Evolutionary conservation across 1,140 invertebrate genomes (phyloP).

Genomic region (Drosophila repleta): DNA sequence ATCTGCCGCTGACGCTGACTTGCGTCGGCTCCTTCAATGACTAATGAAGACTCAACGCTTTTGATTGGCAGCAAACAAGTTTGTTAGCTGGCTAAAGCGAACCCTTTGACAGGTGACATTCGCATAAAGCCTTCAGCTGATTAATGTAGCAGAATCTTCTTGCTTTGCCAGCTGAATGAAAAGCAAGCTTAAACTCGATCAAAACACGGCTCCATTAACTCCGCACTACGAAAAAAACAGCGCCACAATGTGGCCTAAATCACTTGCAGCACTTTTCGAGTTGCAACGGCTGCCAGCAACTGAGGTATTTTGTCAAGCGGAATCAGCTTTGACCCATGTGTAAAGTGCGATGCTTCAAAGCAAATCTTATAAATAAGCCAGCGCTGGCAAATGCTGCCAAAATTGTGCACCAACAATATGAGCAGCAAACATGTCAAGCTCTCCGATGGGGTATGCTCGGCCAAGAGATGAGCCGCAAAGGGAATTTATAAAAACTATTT

Average conservation of each 20-base stretch:
- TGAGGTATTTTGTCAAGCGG: conserved; percentile 63
- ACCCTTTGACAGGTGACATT: conserved; percentile 32
- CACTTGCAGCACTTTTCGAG: background rate
- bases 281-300: conserved; percentile 18
- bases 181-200: conserved; percentile 6
- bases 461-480: too few species aligned
- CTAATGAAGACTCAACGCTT: conserved; percentile 3
- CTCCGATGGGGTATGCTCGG: too few species aligned
- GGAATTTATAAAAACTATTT: too few species aligned
- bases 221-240: background rate
- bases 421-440: background rate
- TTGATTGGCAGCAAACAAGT: conserved; percentile 7
- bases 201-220: conserved; percentile 1
- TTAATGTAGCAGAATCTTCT: conserved; percentile 8
- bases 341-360: conserved; percentile 60
- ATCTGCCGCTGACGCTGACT: conserved; percentile 43
- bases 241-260: conserved; percentile 32
- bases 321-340: conserved; percentile 67
- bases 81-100: conserved; percentile 5
- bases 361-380: conserved; percentile 77
- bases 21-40: background rate
- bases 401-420: conserved; percentile 23
- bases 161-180: background rate
- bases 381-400: conserved; percentile 47
- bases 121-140: conserved; percentile 7